Evolutionary conservation across 2,113 vertebrate species (phyloP), one percentile per base, ranked within the genome.

Genomic region (Polypterus bichir): DNA sequence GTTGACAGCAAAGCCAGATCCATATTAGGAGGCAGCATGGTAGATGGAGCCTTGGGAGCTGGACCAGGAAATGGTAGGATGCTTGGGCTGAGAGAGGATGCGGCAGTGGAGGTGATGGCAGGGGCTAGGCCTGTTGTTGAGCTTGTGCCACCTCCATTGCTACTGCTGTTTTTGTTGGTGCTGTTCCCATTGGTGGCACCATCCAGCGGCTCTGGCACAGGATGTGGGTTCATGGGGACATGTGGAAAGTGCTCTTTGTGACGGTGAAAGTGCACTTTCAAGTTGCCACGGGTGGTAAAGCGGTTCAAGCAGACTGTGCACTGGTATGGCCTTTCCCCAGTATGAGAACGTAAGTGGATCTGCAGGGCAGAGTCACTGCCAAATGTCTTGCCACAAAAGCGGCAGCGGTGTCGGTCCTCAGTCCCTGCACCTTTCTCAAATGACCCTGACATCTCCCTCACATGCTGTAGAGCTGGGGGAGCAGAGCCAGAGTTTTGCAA

Each of bases 321-420:
- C 66, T 94, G 91, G 71, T 94, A 95, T 11, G 92, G 92, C 48
- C 91, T 81, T 67, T 96, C 92, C 0, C 92, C 92, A 0, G 92
- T 96, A 60, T 96, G 92, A 0, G 93, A 96, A 46, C 93, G 81
- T 62, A 96, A 82, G 46, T 96, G 93, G 74, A 96, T 95, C 75
- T 95, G 93, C 48, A 94, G 82, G 1, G 93, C 93, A 0, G 92
- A 94, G 58, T 96, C 93, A 9, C 91, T 94, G 62, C 92, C 92
- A n/a, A 96, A 82, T 2, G 89, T 84, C 73, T 96, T 96, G 7
- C 90, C 92, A 9, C 93, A 96, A 54, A 91, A 95, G 1, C 90
- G 86, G 59, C 93, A 95, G n/a, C 88, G 83, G 55, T 95, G 92
- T 47, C 83, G 83, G 27, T 74, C 69, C 2, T 84, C 84, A 27